Percentiles rank a stretch among this genome's conserved stretches.
phyloP scores from a whole-genome alignment of 2,888 invertebrate genomes.

The Apodemia duryi region DNA sequence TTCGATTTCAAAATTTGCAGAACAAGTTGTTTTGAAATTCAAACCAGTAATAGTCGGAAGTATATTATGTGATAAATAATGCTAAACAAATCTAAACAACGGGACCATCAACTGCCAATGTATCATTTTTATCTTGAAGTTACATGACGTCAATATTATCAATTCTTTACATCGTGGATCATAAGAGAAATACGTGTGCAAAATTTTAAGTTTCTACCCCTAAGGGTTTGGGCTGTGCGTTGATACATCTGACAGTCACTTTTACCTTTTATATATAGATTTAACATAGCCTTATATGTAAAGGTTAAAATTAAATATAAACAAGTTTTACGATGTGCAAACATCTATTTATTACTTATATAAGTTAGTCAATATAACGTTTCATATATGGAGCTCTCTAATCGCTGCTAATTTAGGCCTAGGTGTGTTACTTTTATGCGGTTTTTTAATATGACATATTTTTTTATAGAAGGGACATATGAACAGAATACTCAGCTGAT shows the following conservation, averaged over 20 bases:
- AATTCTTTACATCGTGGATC: background rate
- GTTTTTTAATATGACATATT: no score
- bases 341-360: background rate
- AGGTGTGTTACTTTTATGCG: no score
- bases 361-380: background rate
- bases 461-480: no score
- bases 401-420: background rate
- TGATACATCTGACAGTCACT: no score
- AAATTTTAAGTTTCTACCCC: no score
- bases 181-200: no score
- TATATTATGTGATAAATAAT: background rate
- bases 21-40: no score
- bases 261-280: background rate
- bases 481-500: no score
- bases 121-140: no score
- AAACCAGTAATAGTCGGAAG: conserved; percentile 1
- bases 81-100: conserved; percentile 4
- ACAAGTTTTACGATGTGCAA: background rate
- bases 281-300: background rate
- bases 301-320: background rate
- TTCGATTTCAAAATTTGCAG: no score
- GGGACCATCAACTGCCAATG: background rate
- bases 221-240: no score
- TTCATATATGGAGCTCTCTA: background rate
- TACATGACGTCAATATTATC: no score